These are phyloP conservation scores for Drosophila koepferae DNA, from an alignment of 2,888 invertebrate genomes.

Conservation along the genomic window DNA sequence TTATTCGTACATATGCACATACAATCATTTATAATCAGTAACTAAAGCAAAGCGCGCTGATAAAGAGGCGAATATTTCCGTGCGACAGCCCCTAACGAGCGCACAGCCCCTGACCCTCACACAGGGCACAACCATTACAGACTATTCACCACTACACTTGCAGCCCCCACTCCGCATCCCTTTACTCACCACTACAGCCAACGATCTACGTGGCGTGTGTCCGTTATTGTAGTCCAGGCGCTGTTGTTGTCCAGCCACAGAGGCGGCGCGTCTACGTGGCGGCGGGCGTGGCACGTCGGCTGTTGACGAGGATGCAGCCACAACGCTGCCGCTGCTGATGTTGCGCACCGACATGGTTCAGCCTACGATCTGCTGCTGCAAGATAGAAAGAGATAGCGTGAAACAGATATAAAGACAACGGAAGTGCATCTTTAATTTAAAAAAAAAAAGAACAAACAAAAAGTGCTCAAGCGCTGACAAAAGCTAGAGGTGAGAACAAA, in stretches of 20 bases:
- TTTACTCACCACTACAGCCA: conserved; percentile 81
- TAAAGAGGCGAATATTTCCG: conserved; percentile 35
- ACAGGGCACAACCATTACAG: background rate
- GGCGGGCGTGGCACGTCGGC: conserved; percentile 83
- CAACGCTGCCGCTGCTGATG: conserved; percentile 47
- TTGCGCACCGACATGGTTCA: conserved; percentile 65
- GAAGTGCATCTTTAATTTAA: conserved; percentile 65
- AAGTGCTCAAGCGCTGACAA: conserved; percentile 32
- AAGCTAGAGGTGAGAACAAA: conserved; percentile 52
- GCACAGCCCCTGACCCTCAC: conserved; percentile 4
- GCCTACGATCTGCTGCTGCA: conserved; percentile 19
- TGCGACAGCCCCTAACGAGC: background rate
- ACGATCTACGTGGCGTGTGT: conserved; percentile 82
- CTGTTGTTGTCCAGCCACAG: conserved; percentile 76
- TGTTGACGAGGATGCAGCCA: conserved; percentile 47
- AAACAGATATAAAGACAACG: conserved; percentile 49
- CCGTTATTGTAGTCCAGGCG: conserved; percentile 75
- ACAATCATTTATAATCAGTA: conserved; percentile 12
- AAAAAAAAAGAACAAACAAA: conserved; percentile 44
- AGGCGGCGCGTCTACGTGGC: conserved; percentile 83
- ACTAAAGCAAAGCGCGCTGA: conserved; percentile 33
- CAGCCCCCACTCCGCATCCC: background rate
- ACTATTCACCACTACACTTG: conserved; percentile 70
- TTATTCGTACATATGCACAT: no score
- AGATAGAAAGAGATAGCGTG: conserved; percentile 12